Evolutionary conservation across 1,140 invertebrate species (phyloP), one percentile per base, ranked within the genome.

Genomic region (Eriocheir sinensis): DNA sequence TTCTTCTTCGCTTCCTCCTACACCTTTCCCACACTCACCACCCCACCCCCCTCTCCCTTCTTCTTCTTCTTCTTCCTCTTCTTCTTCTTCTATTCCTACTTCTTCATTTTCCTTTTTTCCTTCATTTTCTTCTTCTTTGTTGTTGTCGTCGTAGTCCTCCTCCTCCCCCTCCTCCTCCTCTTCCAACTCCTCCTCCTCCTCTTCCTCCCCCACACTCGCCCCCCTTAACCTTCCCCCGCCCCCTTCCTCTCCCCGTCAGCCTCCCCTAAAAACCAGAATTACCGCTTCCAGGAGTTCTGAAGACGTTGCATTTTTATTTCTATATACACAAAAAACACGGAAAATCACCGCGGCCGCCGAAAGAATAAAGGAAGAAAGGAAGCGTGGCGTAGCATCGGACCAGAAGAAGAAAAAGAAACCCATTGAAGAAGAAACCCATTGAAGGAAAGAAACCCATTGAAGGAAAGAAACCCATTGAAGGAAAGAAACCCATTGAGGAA

Each of bases 231-330:
- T n/a, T 72, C 27, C 27, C 60, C 60, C n/a, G n/a, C n/a, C n/a
- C 6, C 6, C 53, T 72, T n/a, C 60, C 27, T 72, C 60, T n/a
- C 8, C 27, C 27, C 60, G 60, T 72, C 60, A 72, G 21, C 60
- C 27, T 72, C 27, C 27, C 60, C 60, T 8, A 17, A 72, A 72
- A 72, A 12, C 17, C 8, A 72, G 8, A 72, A 72, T 72, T 72
- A 72, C 60, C 0, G 60, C 1, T 12, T 72, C 60, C 21, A 72
- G 27, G 60, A 72, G 2, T 72, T 72, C 9, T 72, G 60, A 72
- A 72, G 60, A 72, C 60, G 60, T n/a, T 72, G 60, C 60, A 72
- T n/a, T 72, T 72, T 72, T 72, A 72, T 12, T 72, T 72, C 21
- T 21, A 72, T 72, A 72, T 72, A 27, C 27, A 72, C 27, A n/a